Evolutionary conservation across 2,888 invertebrate species (phyloP), one percentile per base, ranked within the genome.

Genomic region (Scaptomyza tumidula): DNA sequence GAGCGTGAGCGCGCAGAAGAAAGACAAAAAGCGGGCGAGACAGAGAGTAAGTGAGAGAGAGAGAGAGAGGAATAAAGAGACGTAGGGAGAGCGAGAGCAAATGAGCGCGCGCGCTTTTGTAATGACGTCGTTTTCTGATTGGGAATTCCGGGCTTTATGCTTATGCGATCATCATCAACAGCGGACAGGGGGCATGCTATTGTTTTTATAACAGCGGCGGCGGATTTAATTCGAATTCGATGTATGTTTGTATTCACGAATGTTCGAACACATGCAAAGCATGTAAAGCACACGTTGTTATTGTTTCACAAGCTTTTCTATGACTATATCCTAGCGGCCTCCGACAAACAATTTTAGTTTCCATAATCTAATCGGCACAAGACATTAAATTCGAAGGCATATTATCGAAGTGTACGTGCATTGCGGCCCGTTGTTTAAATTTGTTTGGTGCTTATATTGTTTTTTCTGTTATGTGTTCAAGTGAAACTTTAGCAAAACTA

Each of bases 71-170:
- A 10, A 52, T 29, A 16, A 14, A 24, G 31, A 19, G 50, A 31
- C 53, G 52, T 56, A 46, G 27, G 46, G n/a, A n/a, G n/a, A n/a
- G n/a, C n/a, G n/a, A 37, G 57, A 39, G 37, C 2, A 33, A 13
- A 39, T 3, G 63, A 66, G 53, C 41, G 61, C 59, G 65, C 49
- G 65, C 49, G 72, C 65, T 79, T 77, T 76, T 74, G 68, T 78
- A 71, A 55, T 84, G 89, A 88, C 87, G 85, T 89, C 67, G 68
- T 50, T 78, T 60, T 76, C 60, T 67, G 67, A 39, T 86, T 72
- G 85, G 85, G 89, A 89, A 89, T 87, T 86, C 85, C 89, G 72
- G 82, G 77, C 89, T 89, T 86, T 89, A 87, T 89, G 74, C 70
- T 72, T 76, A 80, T 88, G 78, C 79, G 87, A 85, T 87, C 87